Base-by-base conservation (phyloP, 1,140 invertebrate species). In the Drosophila prosaltans region DNA sequence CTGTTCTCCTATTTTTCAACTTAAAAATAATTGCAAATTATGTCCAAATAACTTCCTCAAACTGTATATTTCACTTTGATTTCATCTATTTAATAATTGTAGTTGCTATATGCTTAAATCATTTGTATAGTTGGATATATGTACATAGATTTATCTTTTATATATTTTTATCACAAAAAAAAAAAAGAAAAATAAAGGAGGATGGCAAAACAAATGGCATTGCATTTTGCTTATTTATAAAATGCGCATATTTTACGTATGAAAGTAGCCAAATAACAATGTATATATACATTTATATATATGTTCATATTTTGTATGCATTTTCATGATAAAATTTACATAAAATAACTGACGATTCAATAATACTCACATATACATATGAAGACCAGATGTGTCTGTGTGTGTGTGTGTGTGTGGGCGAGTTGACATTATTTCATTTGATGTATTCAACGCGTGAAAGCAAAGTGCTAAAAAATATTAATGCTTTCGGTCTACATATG, bases 381-480 rank as follows among this genome's bases (percentile, higher is more conserved):
- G 16, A 16, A 16, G 16, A 16, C 16, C 16, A 16, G 16, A 16
- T 16, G 16, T 16, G 16, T 16, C 16, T 16, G 16, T 16, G 16
- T 16, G 16, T 16, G 16, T 16, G 16, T 16, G 16, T 16, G 16
- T 16, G 16, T 16, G 16, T 48, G 45, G 45, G 45, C 7, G 45
- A 48, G n/a, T 21, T 48, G 43, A n/a, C 43, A 48, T 21, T n/a
- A 48, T 48, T 24, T 48, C 2, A 48, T 24, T 48, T 48, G 7
- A 51, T 51, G 45, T 51, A 7, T 26, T 24, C 45, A 24, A 51
- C 45, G 45, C 45, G 45, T 51, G 21, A 51, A 51, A 51, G 45
- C 45, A 51, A 51, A 51, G 45, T 51, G 45, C 45, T 51, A 51
- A 51, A 51, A 51, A 51, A 51, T 51, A 51, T 51, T 51, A 21